A percentile compares a stretch with the other conserved stretches of the same genome.
phyloP scores from a whole-genome alignment of 2,888 invertebrate genomes.

The Iselma pallidipennis region DNA sequence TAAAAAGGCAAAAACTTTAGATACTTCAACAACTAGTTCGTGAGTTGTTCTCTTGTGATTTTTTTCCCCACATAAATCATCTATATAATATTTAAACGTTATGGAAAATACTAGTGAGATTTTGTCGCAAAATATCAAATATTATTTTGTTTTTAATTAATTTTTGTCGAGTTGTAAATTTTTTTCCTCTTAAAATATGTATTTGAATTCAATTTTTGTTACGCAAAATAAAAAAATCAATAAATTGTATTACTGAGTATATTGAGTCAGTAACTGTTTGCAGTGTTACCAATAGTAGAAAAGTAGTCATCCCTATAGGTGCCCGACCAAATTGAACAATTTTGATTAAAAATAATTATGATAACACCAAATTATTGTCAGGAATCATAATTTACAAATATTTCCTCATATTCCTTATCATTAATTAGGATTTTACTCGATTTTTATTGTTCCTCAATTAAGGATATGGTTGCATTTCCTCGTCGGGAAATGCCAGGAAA shows the following conservation, averaged over 20 bases:
- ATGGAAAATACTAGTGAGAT: not conserved
- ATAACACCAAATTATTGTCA: too few relatives aligned
- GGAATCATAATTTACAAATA: not conserved
- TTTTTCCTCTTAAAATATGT: too few relatives aligned
- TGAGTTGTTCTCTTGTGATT: not conserved
- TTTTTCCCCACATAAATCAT: not conserved
- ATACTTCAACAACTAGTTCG: not conserved
- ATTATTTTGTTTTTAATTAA: not conserved
- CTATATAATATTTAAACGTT: not conserved
- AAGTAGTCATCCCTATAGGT: not conserved
- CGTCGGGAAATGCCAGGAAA: too few relatives aligned
- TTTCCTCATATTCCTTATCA: too few relatives aligned
- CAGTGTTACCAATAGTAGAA: not conserved
- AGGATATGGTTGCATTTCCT: too few relatives aligned
- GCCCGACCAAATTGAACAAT: not conserved
- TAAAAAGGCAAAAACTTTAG: conserved; percentile 43
- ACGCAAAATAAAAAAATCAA: not conserved
- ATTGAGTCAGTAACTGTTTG: too few relatives aligned
- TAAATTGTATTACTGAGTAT: too few relatives aligned
- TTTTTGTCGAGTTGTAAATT: not conserved
- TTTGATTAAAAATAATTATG: not conserved
- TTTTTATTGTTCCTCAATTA: too few relatives aligned
- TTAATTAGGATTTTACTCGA: too few relatives aligned
- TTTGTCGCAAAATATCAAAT: not conserved
- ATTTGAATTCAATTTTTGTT: not conserved